Base-by-base conservation (phyloP, 2,888 invertebrate genomes). In the Perizoma affinitatum region DNA sequence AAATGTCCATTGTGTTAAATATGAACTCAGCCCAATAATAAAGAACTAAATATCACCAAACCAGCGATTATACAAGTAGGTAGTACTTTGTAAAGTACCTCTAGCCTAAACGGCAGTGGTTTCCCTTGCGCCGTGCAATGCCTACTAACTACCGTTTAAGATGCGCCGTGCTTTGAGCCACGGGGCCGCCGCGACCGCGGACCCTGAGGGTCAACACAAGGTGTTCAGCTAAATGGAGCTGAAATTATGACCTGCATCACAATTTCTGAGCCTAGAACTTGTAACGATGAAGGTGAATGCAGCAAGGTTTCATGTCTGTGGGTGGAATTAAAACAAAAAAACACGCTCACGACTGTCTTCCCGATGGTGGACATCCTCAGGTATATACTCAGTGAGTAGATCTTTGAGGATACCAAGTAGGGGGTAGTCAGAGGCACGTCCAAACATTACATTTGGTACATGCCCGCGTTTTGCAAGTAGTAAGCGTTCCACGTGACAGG, bases 221-320 rank as follows among this genome's bases (percentile, higher is more conserved):
- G 54, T 43, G 57, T 54, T 54, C 62, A 58, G 56, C 56, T 49
- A 45, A 58, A 48, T 46, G 43, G 43, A 52, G 11, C 58, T 55
- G 48, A 52, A 55, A 54, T 46, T 42, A 55, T 48, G 62, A 55
- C 44, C 49, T 52, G 63, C 55, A 51, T 51, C 42, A 33, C 42
- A 51, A 51, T 46, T 5, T 41, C 2, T 50, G 41, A 34, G 34
- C 50, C 49, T 49, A 49, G 42, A 51, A 42, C 50, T 34, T 22
- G 40, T 10, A 6, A 6, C 6, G 22, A 41, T 5, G 22, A 40
- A 49, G 49, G 49, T 45, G 22, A 11, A 4, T 45, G 45, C 6
- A 5, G 10, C 44, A 44, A 44, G 44, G 44, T 46, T 34, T 46
- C 5, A 34, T 11, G 11, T 6, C 34, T 46, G 34, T 35, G 34